Percentiles rank a stretch among this genome's conserved stretches.
Evolutionary conservation across 2,113 vertebrate genomes (phyloP).

Genomic region (Poecilia latipinna): DNA sequence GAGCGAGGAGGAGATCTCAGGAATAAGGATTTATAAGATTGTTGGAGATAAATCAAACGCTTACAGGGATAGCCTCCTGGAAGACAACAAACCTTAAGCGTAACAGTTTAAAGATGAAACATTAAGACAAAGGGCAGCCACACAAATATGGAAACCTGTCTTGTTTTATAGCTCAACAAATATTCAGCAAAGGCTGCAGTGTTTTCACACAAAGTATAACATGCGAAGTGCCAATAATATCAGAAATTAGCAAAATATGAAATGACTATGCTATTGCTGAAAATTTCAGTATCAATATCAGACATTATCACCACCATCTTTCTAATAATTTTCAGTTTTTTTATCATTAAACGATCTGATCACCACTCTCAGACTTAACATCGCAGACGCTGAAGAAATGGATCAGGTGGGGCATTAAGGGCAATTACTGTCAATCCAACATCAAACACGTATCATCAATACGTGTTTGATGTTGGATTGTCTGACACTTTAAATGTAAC

Average conservation of each 20-base stretch:
- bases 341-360: background rate
- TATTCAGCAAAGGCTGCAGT: too few relatives aligned
- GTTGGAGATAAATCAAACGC: background rate
- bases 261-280: background rate
- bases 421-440: background rate
- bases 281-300: background rate
- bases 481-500: background rate
- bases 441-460: too few relatives aligned
- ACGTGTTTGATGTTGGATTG: too few relatives aligned
- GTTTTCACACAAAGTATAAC: too few relatives aligned
- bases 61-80: background rate
- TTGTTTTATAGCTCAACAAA: too few relatives aligned
- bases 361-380: background rate
- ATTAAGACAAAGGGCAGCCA: too few relatives aligned
- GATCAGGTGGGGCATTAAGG: background rate
- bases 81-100: too few relatives aligned
- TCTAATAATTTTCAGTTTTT: background rate
- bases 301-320: background rate
- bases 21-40: background rate
- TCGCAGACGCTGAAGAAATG: background rate
- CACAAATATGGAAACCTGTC: too few relatives aligned
- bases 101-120: background rate
- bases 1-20: conserved; percentile 28
- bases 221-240: background rate
- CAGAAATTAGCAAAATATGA: background rate